Evolutionary conservation across 2,797 vertebrate genomes (phyloP).

Genomic region (Myiothlypis chrysogaster): DNA sequence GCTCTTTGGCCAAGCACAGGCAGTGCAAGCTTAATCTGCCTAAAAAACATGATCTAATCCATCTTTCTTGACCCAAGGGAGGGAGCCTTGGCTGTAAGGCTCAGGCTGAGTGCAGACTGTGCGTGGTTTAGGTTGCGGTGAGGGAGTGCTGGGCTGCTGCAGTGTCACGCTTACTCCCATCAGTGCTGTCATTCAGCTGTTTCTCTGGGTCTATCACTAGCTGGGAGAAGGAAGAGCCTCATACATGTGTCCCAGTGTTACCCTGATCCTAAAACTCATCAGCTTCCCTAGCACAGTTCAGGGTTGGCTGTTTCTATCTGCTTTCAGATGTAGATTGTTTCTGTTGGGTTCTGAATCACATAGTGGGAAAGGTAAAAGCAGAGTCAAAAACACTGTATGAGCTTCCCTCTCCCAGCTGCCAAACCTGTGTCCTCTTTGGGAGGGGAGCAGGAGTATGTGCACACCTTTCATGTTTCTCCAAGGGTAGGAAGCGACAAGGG

Average conservation of each 20-base stretch:
- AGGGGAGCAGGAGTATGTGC: background rate
- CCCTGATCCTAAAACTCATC: background rate
- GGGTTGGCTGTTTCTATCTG: background rate
- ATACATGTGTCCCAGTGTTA: accelerated
- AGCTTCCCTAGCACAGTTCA: background rate
- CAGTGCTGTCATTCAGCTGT: background rate
- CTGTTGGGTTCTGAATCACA: background rate
- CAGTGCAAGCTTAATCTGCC: background rate
- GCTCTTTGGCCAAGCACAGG: background rate
- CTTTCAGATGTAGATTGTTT: background rate
- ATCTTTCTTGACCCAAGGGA: background rate
- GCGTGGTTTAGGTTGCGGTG: accelerated
- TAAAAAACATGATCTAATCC: background rate
- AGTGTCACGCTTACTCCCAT: background rate
- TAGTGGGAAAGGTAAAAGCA: background rate
- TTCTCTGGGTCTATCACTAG: background rate
- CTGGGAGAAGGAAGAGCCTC: background rate
- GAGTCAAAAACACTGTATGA: accelerated
- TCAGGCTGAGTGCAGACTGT: background rate
- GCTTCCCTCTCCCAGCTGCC: background rate
- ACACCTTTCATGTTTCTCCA: background rate
- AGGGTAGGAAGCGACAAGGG: background rate
- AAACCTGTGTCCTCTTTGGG: background rate
- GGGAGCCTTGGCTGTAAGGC: background rate
- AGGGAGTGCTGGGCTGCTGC: background rate